A percentile compares a stretch with the other conserved stretches of the same genome.
Conservation (phyloP, 1,140 invertebrate species). For the Eulimnadia texana region DNA sequence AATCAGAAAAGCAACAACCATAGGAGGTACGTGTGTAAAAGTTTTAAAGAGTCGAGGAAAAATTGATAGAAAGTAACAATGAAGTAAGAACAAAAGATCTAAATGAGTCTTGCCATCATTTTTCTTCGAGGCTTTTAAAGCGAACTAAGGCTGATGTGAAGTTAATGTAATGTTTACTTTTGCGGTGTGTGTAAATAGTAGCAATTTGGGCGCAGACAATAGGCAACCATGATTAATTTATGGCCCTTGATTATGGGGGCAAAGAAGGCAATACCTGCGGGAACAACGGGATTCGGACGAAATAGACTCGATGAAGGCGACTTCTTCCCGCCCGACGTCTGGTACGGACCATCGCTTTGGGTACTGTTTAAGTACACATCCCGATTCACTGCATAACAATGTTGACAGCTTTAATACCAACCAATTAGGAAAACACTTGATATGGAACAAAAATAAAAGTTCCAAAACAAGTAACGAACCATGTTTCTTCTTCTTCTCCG, state of each 20-base stretch:
- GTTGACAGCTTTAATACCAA: not conserved
- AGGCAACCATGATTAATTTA: not conserved
- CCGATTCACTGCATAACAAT: not conserved
- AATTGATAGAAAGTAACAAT: too few relatives aligned
- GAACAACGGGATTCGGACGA: conserved; percentile 16
- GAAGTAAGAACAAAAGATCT: too few relatives aligned
- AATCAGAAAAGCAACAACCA: too few relatives aligned
- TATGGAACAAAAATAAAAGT: too few relatives aligned
- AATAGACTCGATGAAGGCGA: conserved; percentile 12
- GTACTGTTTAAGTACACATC: conserved; percentile 10
- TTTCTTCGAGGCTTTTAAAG: too few relatives aligned
- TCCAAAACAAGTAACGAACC: too few relatives aligned
- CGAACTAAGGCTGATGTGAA: not conserved
- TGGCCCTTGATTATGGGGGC: not conserved
- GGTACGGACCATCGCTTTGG: conserved; percentile 1
- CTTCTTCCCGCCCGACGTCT: not conserved
- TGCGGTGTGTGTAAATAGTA: not conserved
- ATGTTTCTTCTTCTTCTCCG: conserved; percentile 8
- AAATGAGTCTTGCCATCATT: not conserved
- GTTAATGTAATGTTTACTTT: not conserved
- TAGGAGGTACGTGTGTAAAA: too few relatives aligned
- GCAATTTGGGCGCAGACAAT: not conserved
- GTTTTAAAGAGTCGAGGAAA: too few relatives aligned
- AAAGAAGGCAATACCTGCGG: conserved; percentile 13
- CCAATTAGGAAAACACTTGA: too few relatives aligned